Base-by-base conservation (phyloP, 1,140 invertebrate genomes). In the Drosophila leontia region DNA sequence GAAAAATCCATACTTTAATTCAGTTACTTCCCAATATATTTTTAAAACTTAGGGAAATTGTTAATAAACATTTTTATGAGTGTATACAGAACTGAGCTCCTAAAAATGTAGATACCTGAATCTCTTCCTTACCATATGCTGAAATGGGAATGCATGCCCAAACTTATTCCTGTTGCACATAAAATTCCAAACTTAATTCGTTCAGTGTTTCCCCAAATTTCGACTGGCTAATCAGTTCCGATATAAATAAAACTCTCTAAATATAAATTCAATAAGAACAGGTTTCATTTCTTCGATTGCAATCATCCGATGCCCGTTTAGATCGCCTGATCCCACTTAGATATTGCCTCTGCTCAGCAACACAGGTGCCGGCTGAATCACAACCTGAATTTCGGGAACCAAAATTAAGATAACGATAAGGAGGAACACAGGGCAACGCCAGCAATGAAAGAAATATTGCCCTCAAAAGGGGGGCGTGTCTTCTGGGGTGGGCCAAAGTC, bases 381-480 rank as follows among this genome's bases (percentile, higher is more conserved):
- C 34, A 11, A 19, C n/a, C 44, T 12, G 7, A 69, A 44, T 45
- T 62, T 51, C 7, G 15, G 23, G 47, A 13, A 32, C 42, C 60
- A 62, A 37, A 44, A 39, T 11, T 39, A 39, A 39, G 62, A 64
- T 42, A 68, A 37, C 48, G 69, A 71, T 72, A 72, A 42, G 63
- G 23, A 12, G 29, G 12, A 29, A 11, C 26, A 44, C 37, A 11
- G 41, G 17, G 41, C 35, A 35, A 15, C 34, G 9, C n/a, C 34
- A 9, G 26, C 35, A 58, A 15, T 50, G 55, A 3, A 51, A 42
- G 37, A 74, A 51, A 19, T 69, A 51, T 37, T 44, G 68, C 70
- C 45, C 70, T 32, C 53, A 17, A 72, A 72, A 72, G 39, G 32
- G 53, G 67, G 69, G 69, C 68, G 67, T 72, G 69, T 72, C 68